These are phyloP conservation scores for Sclerurus mexicanus DNA, from an alignment of 2,113 vertebrate species.

Conservation along the genomic window DNA sequence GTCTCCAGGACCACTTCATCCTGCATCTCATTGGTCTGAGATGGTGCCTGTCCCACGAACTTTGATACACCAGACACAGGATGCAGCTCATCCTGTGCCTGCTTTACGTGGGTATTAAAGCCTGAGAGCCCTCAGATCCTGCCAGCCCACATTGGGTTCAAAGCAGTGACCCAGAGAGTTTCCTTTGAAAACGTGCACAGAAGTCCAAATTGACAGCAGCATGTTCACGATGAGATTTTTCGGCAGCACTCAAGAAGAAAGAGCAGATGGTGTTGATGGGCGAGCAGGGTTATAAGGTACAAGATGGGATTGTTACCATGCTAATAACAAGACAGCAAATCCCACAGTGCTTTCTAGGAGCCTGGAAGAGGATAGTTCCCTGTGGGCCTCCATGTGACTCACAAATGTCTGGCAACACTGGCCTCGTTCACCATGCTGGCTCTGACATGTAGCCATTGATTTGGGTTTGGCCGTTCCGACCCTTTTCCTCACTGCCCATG, in stretches of 20 bases:
- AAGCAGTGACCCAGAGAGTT: background rate
- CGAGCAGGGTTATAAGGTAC: background rate
- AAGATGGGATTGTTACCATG: conserved; percentile 24
- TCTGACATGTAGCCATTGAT: background rate
- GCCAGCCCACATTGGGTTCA: background rate
- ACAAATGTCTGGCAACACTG: background rate
- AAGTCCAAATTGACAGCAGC: background rate
- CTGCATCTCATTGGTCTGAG: background rate
- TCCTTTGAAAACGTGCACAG: background rate
- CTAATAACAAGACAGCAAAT: conserved; percentile 49
- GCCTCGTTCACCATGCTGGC: background rate
- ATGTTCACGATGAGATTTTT: background rate
- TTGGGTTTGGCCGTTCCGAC: background rate
- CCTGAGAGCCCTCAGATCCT: rapidly evolving
- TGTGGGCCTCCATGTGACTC: background rate
- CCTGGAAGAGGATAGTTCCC: background rate
- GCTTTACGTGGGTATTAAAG: background rate
- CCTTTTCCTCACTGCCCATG: background rate
- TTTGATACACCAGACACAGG: rapidly evolving
- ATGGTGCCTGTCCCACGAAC: background rate
- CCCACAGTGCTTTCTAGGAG: background rate
- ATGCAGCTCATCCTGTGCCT: background rate
- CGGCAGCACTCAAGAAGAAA: conserved; percentile 2
- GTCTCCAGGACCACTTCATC: background rate
- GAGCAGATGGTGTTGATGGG: conserved; percentile 61